Conservation (phyloP, 2,888 invertebrate genomes). For the Hetaerina titia region DNA sequence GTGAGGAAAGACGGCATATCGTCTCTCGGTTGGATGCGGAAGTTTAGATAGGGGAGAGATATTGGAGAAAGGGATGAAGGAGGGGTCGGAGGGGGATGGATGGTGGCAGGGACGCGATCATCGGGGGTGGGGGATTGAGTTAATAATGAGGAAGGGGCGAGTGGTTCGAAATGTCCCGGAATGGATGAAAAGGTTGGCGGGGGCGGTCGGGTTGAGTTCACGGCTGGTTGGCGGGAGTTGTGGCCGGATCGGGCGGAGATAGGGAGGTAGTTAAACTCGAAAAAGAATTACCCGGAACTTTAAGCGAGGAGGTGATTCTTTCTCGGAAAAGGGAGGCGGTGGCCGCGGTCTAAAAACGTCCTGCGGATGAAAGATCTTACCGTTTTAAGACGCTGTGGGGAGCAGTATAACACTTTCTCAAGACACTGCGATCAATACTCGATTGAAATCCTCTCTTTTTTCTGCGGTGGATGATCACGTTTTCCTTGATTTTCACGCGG, state of each 20-base stretch:
- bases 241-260: not conserved
- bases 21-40: not conserved
- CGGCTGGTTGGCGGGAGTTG: not conserved
- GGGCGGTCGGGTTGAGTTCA: not conserved
- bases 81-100: not conserved
- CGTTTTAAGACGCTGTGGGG: not conserved
- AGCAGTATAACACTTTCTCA: slow-evolving; percentile 18
- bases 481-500: not conserved
- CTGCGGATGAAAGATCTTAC: not conserved
- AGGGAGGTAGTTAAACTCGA: not conserved
- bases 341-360: slow-evolving; percentile 15
- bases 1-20: not conserved
- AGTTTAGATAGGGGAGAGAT: not conserved
- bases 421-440: not conserved
- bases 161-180: not conserved
- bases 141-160: not conserved
- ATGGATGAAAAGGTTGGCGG: not conserved
- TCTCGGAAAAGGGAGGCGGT: not conserved
- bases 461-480: not conserved
- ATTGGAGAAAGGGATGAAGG: no score
- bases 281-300: slow-evolving; percentile 22
- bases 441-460: not conserved
- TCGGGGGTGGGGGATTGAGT: not conserved
- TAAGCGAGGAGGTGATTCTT: slow-evolving; percentile 13
- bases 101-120: not conserved